These are phyloP conservation scores for Colostygia pectinataria DNA, from an alignment of 2,888 invertebrate species.

Conservation along the genomic window DNA sequence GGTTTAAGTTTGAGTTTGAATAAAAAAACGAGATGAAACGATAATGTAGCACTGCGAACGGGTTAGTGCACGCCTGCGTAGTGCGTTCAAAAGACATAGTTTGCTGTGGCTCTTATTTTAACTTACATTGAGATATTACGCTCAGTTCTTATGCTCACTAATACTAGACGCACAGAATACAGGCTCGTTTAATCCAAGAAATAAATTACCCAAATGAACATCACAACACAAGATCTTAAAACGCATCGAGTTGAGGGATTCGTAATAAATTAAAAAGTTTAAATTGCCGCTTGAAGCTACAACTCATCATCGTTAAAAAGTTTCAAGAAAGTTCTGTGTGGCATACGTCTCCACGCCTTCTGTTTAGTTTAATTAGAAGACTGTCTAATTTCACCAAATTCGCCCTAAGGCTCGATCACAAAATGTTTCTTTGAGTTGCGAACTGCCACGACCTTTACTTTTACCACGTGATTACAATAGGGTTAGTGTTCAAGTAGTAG, in stretches of 20 bases:
- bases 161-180: neutral
- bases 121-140: no score
- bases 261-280: constrained; percentile 69
- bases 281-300: constrained; percentile 65
- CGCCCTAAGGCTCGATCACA: constrained; percentile 29
- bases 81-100: no score
- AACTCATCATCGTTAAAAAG: constrained; percentile 73
- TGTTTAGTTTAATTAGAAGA: constrained; percentile 64
- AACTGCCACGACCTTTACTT: neutral
- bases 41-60: no score
- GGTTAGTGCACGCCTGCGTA: no score
- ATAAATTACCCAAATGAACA: constrained; percentile 8
- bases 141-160: no score
- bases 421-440: neutral
- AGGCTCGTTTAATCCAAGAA: neutral
- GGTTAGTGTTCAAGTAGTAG: no score
- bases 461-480: neutral
- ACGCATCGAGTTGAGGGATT: constrained; percentile 61
- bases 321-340: constrained; percentile 43
- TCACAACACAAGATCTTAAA: constrained; percentile 8
- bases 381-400: constrained; percentile 46
- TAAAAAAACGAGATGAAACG: no score
- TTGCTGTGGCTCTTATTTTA: no score
- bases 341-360: constrained; percentile 53
- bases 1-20: no score